Evolutionary conservation across 2,797 vertebrate genomes (phyloP), one percentile per base, ranked within the genome.

Genomic region (Trachops cirrhosus): DNA sequence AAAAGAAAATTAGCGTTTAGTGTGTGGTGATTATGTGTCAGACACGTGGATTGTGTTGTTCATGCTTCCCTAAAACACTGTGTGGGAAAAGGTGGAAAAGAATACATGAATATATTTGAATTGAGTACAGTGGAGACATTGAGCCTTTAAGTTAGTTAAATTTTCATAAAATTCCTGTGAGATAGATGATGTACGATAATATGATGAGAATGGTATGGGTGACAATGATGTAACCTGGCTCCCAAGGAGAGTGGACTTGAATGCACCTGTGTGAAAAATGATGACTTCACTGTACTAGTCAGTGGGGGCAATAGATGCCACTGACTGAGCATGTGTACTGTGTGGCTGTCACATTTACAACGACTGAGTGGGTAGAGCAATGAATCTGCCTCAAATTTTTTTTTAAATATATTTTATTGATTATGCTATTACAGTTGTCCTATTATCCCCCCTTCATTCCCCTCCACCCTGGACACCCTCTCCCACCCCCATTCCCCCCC

Each of bases 121-220:
- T 26, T 50, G 68, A 62, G 4, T 24, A 75, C 32, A 95, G 22
- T 11, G 10, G 57, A 86, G 39, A 79, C 44, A 59, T 32, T 82
- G 32, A 91, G 22, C 29, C 14, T 79, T 75, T 74, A 57, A 34
- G 10, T 71, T 80, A 80, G 12, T n/a, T 94, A 6, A 46, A 78
- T 92, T 96, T 50, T 95, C 37, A 92, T 10, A 44, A 86, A 59
- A 44, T 74, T 78, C 15, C 19, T 83, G 34, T 88, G 67, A 93
- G 44, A 78, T 29, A 75, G 48, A 82, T 39, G 86, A 54, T 62
- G 46, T 21, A n/a, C 6, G 6, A 64, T 64, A 64, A 16, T n/a
- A n/a, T 64, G n/a, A 32, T n/a, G 62, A 64, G 62, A 64, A 64
- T 3, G 14, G 29, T 29, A n/a, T 64, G 32, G 14, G 6, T 16